A percentile compares a stretch with the other conserved stretches of the same genome.
Conservation (phyloP, 2,113 vertebrate genomes). For the Opisthocomus hoazin region DNA sequence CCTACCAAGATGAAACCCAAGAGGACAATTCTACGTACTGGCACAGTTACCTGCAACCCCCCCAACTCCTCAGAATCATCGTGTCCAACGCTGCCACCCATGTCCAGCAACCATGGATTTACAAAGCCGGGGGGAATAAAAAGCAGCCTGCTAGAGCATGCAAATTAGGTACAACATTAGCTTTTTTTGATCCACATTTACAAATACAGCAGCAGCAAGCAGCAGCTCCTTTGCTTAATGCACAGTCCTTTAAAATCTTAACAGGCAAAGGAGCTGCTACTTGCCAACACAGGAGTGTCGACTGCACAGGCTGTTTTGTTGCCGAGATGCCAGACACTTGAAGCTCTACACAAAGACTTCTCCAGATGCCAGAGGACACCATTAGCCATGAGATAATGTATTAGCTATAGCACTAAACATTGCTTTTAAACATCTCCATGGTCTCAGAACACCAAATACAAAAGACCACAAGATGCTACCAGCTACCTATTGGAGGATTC, state of each 20-base stretch:
- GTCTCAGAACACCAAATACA: neutral
- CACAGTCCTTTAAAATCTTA: neutral
- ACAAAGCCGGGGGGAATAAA: neutral
- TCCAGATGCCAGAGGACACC: neutral
- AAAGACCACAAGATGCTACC: neutral
- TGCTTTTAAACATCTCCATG: neutral
- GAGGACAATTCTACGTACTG: neutral
- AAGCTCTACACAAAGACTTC: neutral
- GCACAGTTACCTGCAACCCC: neutral
- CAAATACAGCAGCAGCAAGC: no score
- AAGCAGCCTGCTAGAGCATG: neutral
- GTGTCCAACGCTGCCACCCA: neutral
- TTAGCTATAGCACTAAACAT: neutral
- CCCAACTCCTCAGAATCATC: neutral
- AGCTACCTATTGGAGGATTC: neutral
- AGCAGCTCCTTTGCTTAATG: no score
- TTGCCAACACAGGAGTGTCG: rapidly evolving
- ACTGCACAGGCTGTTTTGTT: neutral
- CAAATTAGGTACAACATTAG: neutral
- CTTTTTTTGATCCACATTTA: neutral
- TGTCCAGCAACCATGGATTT: neutral
- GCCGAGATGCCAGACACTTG: neutral
- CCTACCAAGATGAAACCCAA: neutral
- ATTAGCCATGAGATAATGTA: neutral
- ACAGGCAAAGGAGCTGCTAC: neutral